Evolutionary conservation across 2,797 vertebrate genomes (phyloP).

Genomic region (Cynodonichthys magdalenae): DNA sequence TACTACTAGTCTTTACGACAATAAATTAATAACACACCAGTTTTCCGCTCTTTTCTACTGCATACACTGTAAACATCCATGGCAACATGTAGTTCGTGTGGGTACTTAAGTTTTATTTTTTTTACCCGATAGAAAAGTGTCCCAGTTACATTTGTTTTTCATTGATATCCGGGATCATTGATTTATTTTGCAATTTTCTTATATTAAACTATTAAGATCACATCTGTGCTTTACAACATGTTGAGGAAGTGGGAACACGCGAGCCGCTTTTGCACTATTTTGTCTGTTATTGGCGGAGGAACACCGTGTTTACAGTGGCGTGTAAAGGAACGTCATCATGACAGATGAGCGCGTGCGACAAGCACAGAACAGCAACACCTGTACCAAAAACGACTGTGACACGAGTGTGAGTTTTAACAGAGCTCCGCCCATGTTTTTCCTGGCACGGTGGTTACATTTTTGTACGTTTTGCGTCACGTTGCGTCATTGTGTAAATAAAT

Average conservation of each 20-base stretch:
- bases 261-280: slow-evolving; percentile 61
- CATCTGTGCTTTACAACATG: not conserved
- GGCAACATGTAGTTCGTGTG: not conserved
- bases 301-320: slow-evolving; percentile 79
- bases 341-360: slow-evolving; percentile 47
- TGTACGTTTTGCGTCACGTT: slow-evolving; percentile 45
- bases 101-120: not conserved
- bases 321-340: slow-evolving; percentile 53
- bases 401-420: not conserved
- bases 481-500: slow-evolving; percentile 40
- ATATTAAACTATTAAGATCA: not conserved
- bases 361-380: slow-evolving; percentile 3
- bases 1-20: not conserved
- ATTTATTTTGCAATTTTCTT: not conserved
- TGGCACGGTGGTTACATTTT: not conserved
- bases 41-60: not conserved
- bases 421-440: not conserved
- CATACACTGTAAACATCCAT: not conserved
- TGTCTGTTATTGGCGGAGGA: slow-evolving; percentile 64
- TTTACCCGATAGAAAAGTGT: not conserved
- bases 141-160: not conserved
- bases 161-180: not conserved
- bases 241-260: not conserved
- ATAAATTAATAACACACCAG: not conserved
- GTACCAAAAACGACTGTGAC: not conserved